Evolutionary conservation across 1,140 invertebrate species (phyloP), one percentile per base, ranked within the genome.

Genomic region (Pristionchus pacificus): DNA sequence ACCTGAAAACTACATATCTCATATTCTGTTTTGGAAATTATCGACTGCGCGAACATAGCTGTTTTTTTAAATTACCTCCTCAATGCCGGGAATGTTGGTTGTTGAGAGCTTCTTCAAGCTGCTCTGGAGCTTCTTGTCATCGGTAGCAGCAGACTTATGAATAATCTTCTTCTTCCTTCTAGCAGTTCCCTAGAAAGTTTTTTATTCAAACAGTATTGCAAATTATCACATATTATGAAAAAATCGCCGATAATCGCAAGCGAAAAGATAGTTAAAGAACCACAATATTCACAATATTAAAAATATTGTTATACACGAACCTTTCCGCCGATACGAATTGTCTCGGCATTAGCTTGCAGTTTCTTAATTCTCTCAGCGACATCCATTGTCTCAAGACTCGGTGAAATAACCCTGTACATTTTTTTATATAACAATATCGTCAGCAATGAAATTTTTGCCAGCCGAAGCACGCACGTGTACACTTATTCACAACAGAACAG

Each of bases 101-200:
- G 98, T 94, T 71, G 93, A 92, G 33, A 99, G 86, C 84, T 98
- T 98, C 85, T 99, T 98, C 71, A 99, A 85, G 58, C 93, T 95
- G 80, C 92, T 95, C 85, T 98, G 95, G 77, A 99, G 87, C 87
- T 99, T 99, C 87, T 98, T 98, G 85, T 98, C 96, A 87, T 99
- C 97, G 83, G 95, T 97, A 31, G 94, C 95, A 33, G 95, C 92
- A 68, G 94, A 97, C 78, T 94, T 92, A 86, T 98, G 96, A 25
- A 98, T 92, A 81, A 98, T 93, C 93, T 99, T 99, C 93, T 98
- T 98, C 91, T 98, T 98, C 85, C 97, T 91, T 10, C 38, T 6
- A 49, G 38, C 38, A 19, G 38, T 49, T 49, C 38, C 38, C 0
- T 63, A 58, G 59, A 10, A 24, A 77, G 55, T 24, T 15, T 27